phyloP scores from a whole-genome alignment of 2,113 vertebrate species.

The Marmota monax region DNA sequence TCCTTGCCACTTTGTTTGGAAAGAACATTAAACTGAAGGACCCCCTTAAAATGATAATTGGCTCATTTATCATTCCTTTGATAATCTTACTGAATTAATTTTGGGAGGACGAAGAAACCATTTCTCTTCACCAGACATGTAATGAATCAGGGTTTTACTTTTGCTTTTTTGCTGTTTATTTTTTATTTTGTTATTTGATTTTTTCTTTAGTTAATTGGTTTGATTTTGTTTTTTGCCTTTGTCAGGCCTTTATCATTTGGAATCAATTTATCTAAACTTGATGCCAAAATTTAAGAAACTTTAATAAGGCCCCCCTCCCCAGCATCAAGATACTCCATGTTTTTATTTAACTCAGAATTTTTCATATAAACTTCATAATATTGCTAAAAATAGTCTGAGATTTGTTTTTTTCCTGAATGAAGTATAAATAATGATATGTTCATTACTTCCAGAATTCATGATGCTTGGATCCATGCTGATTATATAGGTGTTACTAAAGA shows the following conservation, averaged over 20 bases:
- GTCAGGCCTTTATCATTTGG: background rate
- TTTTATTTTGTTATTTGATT: background rate
- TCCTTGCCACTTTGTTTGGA: background rate
- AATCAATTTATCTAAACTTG: background rate
- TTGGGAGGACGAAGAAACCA: background rate
- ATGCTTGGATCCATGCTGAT: background rate
- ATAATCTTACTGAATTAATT: background rate
- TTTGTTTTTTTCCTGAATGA: background rate
- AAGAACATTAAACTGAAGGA: background rate
- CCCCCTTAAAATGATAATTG: background rate
- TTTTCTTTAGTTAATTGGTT: background rate
- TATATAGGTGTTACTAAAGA: background rate
- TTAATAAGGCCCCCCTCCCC: background rate
- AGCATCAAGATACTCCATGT: background rate
- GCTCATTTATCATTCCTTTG: background rate
- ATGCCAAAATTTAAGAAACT: background rate
- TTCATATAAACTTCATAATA: background rate
- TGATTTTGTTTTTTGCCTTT: background rate
- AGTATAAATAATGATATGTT: background rate
- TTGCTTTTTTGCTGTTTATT: background rate
- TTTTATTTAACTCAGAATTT: slow-evolving; percentile 28
- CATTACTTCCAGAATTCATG: background rate
- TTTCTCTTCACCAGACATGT: background rate
- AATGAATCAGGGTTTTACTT: background rate
- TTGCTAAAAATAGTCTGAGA: background rate